Evolutionary conservation across 35 echinoderm and acorn worm genomes (phyloP), one percentile per base, ranked within the genome.

Genomic region (Eucidaris tribuloides): DNA sequence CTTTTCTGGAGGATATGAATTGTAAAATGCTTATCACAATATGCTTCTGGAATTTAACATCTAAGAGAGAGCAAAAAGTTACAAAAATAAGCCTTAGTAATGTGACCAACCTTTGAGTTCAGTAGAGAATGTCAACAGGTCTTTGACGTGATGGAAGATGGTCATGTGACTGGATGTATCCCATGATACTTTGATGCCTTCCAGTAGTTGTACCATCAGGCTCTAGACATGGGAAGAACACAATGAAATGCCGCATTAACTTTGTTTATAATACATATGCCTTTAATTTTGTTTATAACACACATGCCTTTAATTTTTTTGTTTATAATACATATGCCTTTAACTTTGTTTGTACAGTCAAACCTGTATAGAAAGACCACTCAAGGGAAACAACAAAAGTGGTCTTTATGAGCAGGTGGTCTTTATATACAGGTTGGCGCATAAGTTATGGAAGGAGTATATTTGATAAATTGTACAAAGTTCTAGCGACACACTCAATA

Each of bases 141-240:
- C 91, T 76, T 93, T 88, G 45, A 81, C 66, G 62, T 92, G 90
- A 61, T 99, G 96, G 56, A 80, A 99, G 39, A 99, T 83, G 24
- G 86, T 99, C 96, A 99, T 93, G 87, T 97, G 96, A 93, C 82
- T 89, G 14, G 91, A 93, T 15, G 96, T 92, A 63, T 89, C 85
- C 96, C 96, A 99, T 30, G 79, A 85, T 54, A 79, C 86, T 33
- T 40, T 77, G 46, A 83, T 80, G 20, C 74, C 84, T 45, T 96
- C 84, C 20, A 79, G 80, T 80, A 96, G 82, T 46, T 71, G 28
- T 18, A 80, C 85, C 24, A 39, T 80, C 44, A 96, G 55, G 23
- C 78, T 85, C 93, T 96, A 85, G 4, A 79, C 60, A 24, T 1
- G 35, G n/a, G 27, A 80, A 32, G 20, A 76, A 24, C 52, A 72